These are phyloP conservation scores for Grammomys dolichurus DNA, from an alignment of 2,113 vertebrate genomes.

Conservation along the genomic window DNA sequence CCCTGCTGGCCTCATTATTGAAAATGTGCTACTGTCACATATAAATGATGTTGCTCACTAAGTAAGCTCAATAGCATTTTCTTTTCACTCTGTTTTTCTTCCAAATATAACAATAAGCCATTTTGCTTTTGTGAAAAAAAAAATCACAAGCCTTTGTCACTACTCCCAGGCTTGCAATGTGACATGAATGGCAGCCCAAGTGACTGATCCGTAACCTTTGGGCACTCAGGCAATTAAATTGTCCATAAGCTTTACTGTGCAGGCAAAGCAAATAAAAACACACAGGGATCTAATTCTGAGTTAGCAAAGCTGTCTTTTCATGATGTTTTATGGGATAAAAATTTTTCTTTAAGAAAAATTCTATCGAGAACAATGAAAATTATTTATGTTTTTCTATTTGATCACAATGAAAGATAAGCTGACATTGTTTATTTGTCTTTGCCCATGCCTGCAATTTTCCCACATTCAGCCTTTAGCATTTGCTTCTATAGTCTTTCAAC, in stretches of 20 bases:
- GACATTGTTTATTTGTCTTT: slow-evolving; percentile 41
- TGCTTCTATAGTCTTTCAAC: background rate
- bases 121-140: slow-evolving; percentile 73
- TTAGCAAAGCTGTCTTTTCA: slow-evolving; percentile 62
- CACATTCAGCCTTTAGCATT: background rate
- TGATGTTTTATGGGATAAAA: slow-evolving; percentile 50
- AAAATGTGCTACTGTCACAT: slow-evolving; percentile 73
- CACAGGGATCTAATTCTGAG: slow-evolving; percentile 68
- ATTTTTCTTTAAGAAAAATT: slow-evolving; percentile 13
- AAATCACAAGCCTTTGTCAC: slow-evolving; percentile 64
- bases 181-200: slow-evolving; percentile 62
- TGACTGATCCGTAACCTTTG: slow-evolving; percentile 78
- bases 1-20: slow-evolving; percentile 79
- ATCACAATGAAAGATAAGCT: background rate
- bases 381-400: slow-evolving; percentile 60
- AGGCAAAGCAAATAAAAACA: slow-evolving; percentile 60
- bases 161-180: slow-evolving; percentile 73
- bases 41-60: slow-evolving; percentile 73
- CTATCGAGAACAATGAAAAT: slow-evolving; percentile 68
- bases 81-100: slow-evolving; percentile 63
- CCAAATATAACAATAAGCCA: slow-evolving; percentile 73
- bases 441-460: background rate
- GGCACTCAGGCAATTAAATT: slow-evolving; percentile 78
- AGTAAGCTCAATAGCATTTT: slow-evolving; percentile 61
- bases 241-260: slow-evolving; percentile 77